Base-by-base conservation (phyloP, 2,797 vertebrate genomes). In the Platalea minor region DNA sequence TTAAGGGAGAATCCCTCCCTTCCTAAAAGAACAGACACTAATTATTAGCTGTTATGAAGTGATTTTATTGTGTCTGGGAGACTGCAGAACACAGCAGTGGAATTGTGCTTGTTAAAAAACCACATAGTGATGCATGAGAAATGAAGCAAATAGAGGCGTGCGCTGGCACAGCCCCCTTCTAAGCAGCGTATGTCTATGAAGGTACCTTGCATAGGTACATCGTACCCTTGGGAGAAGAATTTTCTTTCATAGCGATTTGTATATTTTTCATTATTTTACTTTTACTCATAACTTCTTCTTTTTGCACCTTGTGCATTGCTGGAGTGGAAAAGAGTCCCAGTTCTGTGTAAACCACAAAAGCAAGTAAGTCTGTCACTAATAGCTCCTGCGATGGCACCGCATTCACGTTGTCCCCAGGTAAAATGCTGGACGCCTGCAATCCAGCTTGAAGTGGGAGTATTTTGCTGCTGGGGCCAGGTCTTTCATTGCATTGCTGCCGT, bases 1-100 rank as follows among this genome's bases (percentile, higher is more conserved):
- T 83, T 81, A 74, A 90, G 69, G 37, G 76, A 91, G 69, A 91
- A 90, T 57, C 20, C 25, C 29, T 92, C 88, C 73, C 61, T 89
- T 92, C 39, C 51, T 69, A 19, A 20, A 54, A 63, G 91, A 81
- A 33, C 45, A 81, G 41, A 50, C 60, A 28, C 31, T 74, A 63
- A 72, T 84, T 88, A 68, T 79, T 87, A 53, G n/a, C 64, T 92
- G 67, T 53, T 94, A 39, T 8, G 9, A 53, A 80, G 43, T 80
- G 57, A 57, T 88, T 90, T 90, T 85, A 70, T 89, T 70, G 72
- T 77, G 64, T 76, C 87, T 93, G 81, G 63, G 43, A 63, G 59
- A 10, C 17, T 73, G 64, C 77, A 91, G 75, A 87, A 28, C 35
- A 19, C 50, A 59, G 50, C 41, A 65, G 33, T 25, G n/a, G 77